phyloP scores from a whole-genome alignment of 2,888 invertebrate species.

The Morinoia aosen region DNA sequence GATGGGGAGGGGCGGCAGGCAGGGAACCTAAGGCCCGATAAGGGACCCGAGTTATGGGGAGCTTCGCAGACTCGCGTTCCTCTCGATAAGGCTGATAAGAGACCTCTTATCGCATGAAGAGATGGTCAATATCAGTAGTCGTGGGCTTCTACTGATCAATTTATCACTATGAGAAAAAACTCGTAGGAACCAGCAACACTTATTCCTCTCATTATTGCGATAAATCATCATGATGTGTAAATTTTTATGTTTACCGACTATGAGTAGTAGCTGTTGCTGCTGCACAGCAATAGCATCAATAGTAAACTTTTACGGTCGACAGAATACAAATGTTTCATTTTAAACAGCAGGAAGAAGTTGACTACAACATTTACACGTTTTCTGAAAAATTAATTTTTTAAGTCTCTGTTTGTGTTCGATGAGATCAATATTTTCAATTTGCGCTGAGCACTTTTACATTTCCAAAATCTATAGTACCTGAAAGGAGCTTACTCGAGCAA shows the following conservation, averaged over 20 bases:
- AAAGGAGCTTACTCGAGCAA: background rate
- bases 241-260: background rate
- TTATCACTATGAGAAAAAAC: background rate
- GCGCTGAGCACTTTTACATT: background rate
- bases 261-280: background rate
- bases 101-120: background rate
- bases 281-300: background rate
- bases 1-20: background rate
- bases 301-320: background rate
- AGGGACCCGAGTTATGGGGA: slow-evolving; percentile 10
- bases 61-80: background rate
- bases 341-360: background rate
- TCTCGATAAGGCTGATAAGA: background rate
- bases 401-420: background rate
- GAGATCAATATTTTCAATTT: background rate
- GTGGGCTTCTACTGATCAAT: background rate
- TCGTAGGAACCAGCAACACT: background rate
- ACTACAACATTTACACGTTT: background rate
- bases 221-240: background rate
- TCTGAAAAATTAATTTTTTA: background rate
- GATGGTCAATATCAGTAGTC: background rate
- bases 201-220: background rate
- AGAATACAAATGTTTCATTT: background rate
- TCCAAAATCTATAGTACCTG: background rate
- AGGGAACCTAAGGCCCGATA: slow-evolving; percentile 5